A percentile compares a stretch with the other conserved stretches of the same genome.
Evolutionary conservation across 2,888 invertebrate species (phyloP).

Genomic region (Epinotia brunnichana): DNA sequence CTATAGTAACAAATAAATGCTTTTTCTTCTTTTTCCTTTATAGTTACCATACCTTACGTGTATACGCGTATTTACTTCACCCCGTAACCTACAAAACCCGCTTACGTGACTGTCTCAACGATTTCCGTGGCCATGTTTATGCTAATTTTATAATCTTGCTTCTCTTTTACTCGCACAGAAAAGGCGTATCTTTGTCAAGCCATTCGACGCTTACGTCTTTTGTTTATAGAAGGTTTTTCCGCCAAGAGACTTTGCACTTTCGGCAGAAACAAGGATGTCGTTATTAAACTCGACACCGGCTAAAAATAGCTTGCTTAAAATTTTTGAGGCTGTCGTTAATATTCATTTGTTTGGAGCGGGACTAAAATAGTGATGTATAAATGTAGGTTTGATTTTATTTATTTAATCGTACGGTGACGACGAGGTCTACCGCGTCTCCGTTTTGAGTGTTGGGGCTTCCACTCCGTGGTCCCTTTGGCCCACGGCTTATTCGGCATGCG

Average conservation of each 20-base stretch:
- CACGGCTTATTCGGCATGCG: no score
- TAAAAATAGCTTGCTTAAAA: background rate
- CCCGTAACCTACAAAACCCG: conserved; percentile 10
- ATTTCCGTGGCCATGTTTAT: conserved; percentile 15
- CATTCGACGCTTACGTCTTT: background rate
- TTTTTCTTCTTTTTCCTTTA: no score
- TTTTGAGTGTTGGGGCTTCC: no score
- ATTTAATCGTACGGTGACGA: no score
- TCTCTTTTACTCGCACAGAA: background rate
- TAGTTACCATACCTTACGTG: background rate
- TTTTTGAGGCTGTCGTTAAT: background rate
- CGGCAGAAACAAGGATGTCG: background rate
- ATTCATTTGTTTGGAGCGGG: background rate
- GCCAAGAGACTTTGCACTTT: background rate
- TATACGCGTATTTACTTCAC: background rate
- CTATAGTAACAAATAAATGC: no score
- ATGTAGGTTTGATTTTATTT: no score
- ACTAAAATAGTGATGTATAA: no score
- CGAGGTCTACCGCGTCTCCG: no score
- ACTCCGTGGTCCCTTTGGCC: no score
- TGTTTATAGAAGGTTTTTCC: background rate
- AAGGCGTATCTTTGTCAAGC: background rate
- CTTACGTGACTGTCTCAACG: conserved; percentile 1
- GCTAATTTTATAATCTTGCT: conserved; percentile 31
- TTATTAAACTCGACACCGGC: background rate